Evolutionary conservation across 2,797 vertebrate species (phyloP), one percentile per base, ranked within the genome.

Genomic region (Enteromius unitaeniatus): DNA sequence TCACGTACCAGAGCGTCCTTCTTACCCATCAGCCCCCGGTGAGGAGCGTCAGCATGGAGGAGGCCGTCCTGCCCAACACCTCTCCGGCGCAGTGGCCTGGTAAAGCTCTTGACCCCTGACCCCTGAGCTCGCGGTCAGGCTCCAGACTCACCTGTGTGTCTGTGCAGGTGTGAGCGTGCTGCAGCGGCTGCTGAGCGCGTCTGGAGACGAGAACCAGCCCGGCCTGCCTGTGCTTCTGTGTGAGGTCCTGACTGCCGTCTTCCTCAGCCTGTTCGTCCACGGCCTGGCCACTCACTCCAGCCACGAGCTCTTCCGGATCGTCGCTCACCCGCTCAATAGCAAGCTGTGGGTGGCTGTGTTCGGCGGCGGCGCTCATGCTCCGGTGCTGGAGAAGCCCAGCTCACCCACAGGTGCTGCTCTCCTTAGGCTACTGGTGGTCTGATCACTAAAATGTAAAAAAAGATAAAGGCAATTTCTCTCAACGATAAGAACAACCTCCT

Each of bases 21-120:
- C 95, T 99, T 87, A 95, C 95, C 82, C 96, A 95, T 87, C 95
- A 91, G 81, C 95, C 95, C 86, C 94, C 96, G 13, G 79, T 93
- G 81, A 95, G 94, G 93, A 91, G 95, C 58, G 23, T 94, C 90
- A 97, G 96, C 91, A 93, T 95, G 91, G 97, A 97, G 86, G 97
- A 97, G 92, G 93, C 96, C 4, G 83, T 96, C 87, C 96, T 96
- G 89, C 97, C 97, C 26, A 98, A 97, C 93, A 98, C 97, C 31
- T 92, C 95, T 75, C 98, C 98, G 87, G 93, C 96, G 85, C 97
- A 98, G 82, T 99, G 98, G 98, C 98, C 98, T 94, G 98, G 98
- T 99, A 96, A 94, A 51, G 26, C 23, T 26, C 3, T 34, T 45
- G 26, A 69, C 7, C 72, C 1, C 5, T 17, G 9, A 23, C 62